A percentile compares a stretch with the other conserved stretches of the same genome.
Evolutionary conservation across 2,113 vertebrate species (phyloP).

Genomic region (Ptychochromis oligacanthus): DNA sequence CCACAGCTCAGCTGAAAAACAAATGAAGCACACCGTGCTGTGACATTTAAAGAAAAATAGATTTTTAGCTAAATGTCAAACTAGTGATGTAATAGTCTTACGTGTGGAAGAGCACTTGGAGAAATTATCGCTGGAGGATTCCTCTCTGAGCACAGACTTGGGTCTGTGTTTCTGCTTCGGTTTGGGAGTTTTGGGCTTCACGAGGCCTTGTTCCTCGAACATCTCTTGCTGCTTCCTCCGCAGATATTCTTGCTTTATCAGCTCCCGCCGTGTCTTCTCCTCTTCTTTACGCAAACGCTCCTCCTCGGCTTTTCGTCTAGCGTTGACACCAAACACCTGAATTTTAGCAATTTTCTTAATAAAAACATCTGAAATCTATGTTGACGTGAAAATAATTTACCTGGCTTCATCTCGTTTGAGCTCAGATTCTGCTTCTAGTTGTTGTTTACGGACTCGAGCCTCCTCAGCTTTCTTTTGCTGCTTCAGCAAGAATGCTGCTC

Average conservation of each 20-base stretch:
- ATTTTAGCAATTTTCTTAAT: background rate
- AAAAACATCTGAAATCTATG: background rate
- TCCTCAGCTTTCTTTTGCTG: constrained; percentile 98
- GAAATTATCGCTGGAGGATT: constrained; percentile 83
- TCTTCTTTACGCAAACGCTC: constrained; percentile 95
- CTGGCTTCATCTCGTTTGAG: constrained; percentile 92
- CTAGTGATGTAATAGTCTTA: constrained; percentile 69
- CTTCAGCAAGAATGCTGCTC: constrained; percentile 92
- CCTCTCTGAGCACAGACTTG: constrained; percentile 90
- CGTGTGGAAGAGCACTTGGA: constrained; percentile 87
- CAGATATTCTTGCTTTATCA: constrained; percentile 96
- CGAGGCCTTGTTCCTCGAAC: constrained; percentile 90
- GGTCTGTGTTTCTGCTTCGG: constrained; percentile 87
- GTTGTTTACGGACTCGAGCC: constrained; percentile 89
- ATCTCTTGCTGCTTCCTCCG: constrained; percentile 93
- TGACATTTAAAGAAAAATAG: background rate
- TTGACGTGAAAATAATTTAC: constrained; percentile 60
- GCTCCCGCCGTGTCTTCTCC: constrained; percentile 92
- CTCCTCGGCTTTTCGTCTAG: constrained; percentile 93
- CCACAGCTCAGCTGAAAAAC: background rate
- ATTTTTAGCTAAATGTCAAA: constrained; percentile 10
- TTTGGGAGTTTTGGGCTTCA: constrained; percentile 86
- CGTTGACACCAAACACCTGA: background rate
- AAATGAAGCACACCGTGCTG: background rate
- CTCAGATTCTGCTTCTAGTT: constrained; percentile 91